Evolutionary conservation across 2,888 invertebrate genomes (phyloP), one percentile per base, ranked within the genome.

Genomic region (Xylota sylvarum): DNA sequence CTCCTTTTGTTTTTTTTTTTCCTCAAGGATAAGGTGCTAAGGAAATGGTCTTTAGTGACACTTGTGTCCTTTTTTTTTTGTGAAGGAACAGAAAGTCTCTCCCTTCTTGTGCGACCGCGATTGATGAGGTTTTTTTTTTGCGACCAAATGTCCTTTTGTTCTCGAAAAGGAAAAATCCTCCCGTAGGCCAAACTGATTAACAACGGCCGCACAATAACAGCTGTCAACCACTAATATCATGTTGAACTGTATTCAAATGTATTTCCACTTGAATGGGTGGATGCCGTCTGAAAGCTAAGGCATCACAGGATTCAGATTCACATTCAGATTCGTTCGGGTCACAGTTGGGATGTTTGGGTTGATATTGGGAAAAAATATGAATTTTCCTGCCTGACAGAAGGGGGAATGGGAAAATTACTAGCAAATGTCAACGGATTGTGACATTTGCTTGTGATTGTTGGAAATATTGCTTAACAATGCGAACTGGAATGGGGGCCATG

Each of bases 161-260:
- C 72, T 60, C 64, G 23, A n/a, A 17, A 10, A 67, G 50, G 52
- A 50, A 64, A 37, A 55, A 64, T 27, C 89, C 88, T 60, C 85
- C 90, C 89, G 89, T 88, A 89, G 92, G 92, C 91, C 91, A 92
- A 92, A 91, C 91, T 91, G 92, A 92, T 92, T 92, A 92, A 92
- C 90, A 92, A 92, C 73, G 37, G 62, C 17, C 82, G 72, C 72
- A 77, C 65, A 77, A 85, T 77, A 85, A 86, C 85, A 86, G 86
- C 86, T 86, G 82, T 82, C 86, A 86, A 82, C 86, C 86, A 82
- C 86, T 82, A 82, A 86, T 86, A 86, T 73, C 86, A 82, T 78
- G 86, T 82, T 86, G 86, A 82, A 86, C 82, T 86, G 78, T 86
- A 86, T 86, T 86, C 82, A 86, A 86, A 86, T 86, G 73, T 86